Conservation (phyloP, 2,113 vertebrate species). For the Mormyrus iriodes region DNA sequence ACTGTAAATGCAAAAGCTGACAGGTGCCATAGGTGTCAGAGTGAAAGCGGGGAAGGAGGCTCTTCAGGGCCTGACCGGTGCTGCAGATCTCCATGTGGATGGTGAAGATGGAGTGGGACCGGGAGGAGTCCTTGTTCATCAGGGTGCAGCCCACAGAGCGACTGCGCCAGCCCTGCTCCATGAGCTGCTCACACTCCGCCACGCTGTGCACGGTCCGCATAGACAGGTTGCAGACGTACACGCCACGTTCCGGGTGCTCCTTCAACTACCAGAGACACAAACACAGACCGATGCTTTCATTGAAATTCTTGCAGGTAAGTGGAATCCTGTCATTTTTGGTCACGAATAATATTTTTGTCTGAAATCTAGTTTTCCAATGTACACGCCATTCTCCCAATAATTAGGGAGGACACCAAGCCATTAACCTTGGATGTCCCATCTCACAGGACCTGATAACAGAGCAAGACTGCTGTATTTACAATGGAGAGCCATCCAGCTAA, state of each 20-base stretch:
- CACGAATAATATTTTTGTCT: background rate
- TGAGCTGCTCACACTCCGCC: slow-evolving; percentile 70
- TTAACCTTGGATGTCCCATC: background rate
- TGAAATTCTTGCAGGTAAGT: background rate
- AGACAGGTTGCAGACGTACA: slow-evolving; percentile 75
- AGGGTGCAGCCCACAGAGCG: slow-evolving; percentile 76
- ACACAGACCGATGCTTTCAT: slow-evolving; percentile 1
- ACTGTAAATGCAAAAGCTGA: background rate
- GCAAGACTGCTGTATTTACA: background rate
- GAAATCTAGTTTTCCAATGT: background rate
- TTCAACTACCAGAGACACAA: slow-evolving; percentile 66
- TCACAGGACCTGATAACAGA: background rate
- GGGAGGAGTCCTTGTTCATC: slow-evolving; percentile 83
- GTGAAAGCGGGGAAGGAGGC: background rate
- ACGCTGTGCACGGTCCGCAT: slow-evolving; percentile 72
- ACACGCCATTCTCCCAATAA: too few relatives aligned
- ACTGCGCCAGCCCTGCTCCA: slow-evolving; percentile 76
- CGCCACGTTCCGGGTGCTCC: slow-evolving; percentile 75
- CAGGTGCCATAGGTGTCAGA: background rate
- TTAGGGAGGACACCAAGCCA: background rate
- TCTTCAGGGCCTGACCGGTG: slow-evolving; percentile 49
- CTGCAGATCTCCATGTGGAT: slow-evolving; percentile 78
- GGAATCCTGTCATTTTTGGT: background rate
- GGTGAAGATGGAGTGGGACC: slow-evolving; percentile 83
- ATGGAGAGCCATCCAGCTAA: background rate